A percentile compares a stretch with the other conserved stretches of the same genome.
These are phyloP conservation scores for Standfussiana lucernea DNA, from an alignment of 2,888 invertebrate genomes.

Conservation along the genomic window DNA sequence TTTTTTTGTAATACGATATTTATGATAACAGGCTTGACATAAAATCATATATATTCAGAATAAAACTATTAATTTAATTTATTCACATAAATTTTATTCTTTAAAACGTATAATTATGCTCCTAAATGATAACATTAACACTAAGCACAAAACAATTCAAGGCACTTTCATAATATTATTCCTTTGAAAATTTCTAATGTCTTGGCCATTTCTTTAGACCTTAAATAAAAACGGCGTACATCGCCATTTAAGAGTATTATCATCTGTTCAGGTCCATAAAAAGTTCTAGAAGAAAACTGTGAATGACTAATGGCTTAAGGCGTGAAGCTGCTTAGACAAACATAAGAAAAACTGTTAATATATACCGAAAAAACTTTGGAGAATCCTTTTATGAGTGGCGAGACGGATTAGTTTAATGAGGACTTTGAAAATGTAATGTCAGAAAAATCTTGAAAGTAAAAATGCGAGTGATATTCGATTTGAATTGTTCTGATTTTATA, in stretches of 20 bases:
- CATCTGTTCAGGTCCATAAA: not conserved
- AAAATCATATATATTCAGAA: too few relatives aligned
- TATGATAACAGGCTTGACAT: too few relatives aligned
- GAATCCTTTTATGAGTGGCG: not conserved
- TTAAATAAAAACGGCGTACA: not conserved
- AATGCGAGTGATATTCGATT: too few relatives aligned
- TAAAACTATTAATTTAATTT: too few relatives aligned
- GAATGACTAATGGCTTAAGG: conserved; percentile 7
- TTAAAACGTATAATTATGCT: not conserved
- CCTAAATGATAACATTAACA: not conserved
- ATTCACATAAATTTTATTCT: not conserved
- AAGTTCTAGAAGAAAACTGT: not conserved
- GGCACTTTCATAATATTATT: not conserved
- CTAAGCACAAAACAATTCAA: not conserved
- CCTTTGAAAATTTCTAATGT: not conserved
- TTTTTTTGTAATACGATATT: too few relatives aligned
- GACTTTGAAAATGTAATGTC: not conserved
- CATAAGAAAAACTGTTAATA: conserved; percentile 1
- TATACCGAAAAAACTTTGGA: not conserved
- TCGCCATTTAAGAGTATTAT: not conserved
- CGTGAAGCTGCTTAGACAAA: not conserved
- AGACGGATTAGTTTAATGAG: not conserved
- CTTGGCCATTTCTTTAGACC: not conserved
- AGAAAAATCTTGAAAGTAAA: not conserved
- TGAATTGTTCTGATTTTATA: too few relatives aligned